These are phyloP conservation scores for Lepidurus arcticus DNA, from an alignment of 1,140 invertebrate genomes.

Conservation along the genomic window DNA sequence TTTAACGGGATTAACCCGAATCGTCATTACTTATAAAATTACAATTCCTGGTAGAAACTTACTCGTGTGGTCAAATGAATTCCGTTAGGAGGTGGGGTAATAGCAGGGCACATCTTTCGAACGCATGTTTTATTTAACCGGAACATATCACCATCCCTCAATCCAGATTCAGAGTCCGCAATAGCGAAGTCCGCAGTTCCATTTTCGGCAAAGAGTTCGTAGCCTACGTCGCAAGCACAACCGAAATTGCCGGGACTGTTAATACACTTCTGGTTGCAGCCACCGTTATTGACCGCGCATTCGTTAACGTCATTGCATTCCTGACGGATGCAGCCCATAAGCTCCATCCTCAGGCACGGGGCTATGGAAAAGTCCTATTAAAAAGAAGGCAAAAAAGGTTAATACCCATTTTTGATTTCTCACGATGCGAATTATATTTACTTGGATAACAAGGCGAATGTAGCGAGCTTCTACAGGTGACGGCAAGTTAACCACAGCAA, in stretches of 20 bases:
- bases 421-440: constrained; percentile 33
- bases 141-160: constrained; percentile 77
- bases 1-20: not conserved
- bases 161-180: constrained; percentile 74
- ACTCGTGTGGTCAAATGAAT: constrained; percentile 72
- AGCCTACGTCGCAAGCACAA: constrained; percentile 88
- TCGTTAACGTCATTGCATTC: constrained; percentile 91
- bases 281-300: constrained; percentile 80
- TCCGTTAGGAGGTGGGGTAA: constrained; percentile 82
- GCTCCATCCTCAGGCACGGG: constrained; percentile 83
- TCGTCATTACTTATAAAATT: not conserved
- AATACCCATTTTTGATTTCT: constrained; percentile 26
- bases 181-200: constrained; percentile 86
- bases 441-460: constrained; percentile 75
- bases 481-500: constrained; percentile 83
- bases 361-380: constrained; percentile 70
- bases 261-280: constrained; percentile 88
- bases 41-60: constrained; percentile 31
- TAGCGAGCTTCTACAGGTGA: constrained; percentile 86
- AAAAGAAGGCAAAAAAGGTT: constrained; percentile 36
- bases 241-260: constrained; percentile 79
- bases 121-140: constrained; percentile 94
- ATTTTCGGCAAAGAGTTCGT: constrained; percentile 79
- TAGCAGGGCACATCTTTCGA: constrained; percentile 75
- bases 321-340: constrained; percentile 85